phyloP scores from a whole-genome alignment of 2,113 vertebrate genomes.

The Chlamydotis undulata region DNA sequence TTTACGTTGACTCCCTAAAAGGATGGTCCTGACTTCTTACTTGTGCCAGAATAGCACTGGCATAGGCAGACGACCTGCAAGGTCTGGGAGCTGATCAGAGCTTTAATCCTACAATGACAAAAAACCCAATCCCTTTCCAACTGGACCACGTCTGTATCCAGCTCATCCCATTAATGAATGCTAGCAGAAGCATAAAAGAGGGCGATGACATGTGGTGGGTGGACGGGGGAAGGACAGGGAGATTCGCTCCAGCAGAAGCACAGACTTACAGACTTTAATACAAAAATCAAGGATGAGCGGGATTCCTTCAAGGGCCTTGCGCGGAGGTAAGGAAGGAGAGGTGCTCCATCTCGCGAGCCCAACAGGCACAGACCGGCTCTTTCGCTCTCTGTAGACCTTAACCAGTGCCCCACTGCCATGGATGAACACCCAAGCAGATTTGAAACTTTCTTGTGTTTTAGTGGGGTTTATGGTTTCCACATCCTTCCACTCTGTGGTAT shows the following conservation, averaged over 20 bases:
- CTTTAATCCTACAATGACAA: background rate
- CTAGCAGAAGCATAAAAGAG: background rate
- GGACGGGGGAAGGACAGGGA: background rate
- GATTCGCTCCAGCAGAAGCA: background rate
- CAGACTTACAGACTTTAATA: background rate
- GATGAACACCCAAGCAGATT: background rate
- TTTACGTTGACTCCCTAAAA: background rate
- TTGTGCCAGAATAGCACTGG: background rate
- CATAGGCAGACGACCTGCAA: background rate
- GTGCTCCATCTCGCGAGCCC: background rate
- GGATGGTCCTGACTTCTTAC: background rate
- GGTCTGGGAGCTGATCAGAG: background rate
- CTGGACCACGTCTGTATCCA: background rate
- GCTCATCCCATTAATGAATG: background rate
- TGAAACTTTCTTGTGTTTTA: background rate
- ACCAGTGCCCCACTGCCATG: accelerated
- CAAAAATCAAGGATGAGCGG: accelerated
- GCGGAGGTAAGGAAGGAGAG: background rate
- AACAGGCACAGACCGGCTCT: accelerated
- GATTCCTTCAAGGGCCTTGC: background rate
- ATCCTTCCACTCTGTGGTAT: background rate
- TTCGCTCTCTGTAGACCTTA: accelerated
- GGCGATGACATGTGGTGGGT: accelerated
- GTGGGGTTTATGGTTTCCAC: background rate
- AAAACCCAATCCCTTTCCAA: background rate